phyloP scores from a whole-genome alignment of 2,888 invertebrate species.

The Lepidonotus clava region DNA sequence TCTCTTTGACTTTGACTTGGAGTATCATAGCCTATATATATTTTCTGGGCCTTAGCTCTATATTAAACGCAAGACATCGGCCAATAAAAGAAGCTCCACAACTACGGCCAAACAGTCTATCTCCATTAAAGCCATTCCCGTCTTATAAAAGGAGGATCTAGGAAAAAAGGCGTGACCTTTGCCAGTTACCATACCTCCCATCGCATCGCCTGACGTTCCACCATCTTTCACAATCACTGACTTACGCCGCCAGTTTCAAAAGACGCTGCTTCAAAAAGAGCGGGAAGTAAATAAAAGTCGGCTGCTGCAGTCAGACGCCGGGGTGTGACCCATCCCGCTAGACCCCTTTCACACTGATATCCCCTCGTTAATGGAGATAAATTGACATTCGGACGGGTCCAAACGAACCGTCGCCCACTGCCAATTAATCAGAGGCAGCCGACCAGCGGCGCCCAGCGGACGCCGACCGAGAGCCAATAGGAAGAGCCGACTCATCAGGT shows the following conservation, averaged over 20 bases:
- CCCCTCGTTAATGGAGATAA: neutral
- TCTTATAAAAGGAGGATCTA: neutral
- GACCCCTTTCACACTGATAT: neutral
- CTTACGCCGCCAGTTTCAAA: neutral
- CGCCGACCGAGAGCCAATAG: neutral
- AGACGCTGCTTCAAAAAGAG: neutral
- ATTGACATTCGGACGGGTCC: constrained; percentile 1
- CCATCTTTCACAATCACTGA: neutral
- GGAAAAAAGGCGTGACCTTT: neutral
- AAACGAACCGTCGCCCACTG: neutral
- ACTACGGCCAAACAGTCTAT: neutral
- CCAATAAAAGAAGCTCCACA: neutral
- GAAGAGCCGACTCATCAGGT: neutral
- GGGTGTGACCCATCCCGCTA: neutral
- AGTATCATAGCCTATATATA: no score
- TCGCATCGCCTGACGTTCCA: neutral
- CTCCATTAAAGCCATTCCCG: neutral
- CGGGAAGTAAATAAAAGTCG: neutral
- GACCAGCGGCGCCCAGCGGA: neutral
- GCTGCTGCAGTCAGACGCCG: neutral
- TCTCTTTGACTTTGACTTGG: no score
- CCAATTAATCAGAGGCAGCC: neutral
- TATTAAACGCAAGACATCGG: neutral
- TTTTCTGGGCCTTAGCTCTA: no score
- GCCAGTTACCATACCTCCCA: neutral